phyloP scores from a whole-genome alignment of 1,140 invertebrate species.

The Sitophilus oryzae region DNA sequence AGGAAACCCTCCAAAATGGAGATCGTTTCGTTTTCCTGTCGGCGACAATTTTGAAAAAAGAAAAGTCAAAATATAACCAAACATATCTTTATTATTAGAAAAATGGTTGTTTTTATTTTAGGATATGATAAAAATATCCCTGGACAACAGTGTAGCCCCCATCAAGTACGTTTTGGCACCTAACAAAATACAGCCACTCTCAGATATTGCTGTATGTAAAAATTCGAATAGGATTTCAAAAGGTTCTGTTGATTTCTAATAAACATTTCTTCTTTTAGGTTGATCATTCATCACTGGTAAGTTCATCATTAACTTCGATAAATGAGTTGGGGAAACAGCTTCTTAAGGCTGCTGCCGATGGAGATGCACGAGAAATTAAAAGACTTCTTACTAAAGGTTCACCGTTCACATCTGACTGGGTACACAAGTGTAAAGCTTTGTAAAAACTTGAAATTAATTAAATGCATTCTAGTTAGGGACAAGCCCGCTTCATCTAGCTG shows the following conservation, averaged over 20 bases:
- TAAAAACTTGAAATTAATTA: neutral
- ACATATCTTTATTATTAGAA: constrained; percentile 15
- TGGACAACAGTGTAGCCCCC: constrained; percentile 22
- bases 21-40: constrained; percentile 36
- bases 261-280: constrained; percentile 25
- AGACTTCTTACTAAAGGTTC: constrained; percentile 80
- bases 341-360: constrained; percentile 69
- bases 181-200: constrained; percentile 16
- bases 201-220: constrained; percentile 6
- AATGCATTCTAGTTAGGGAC: constrained; percentile 65
- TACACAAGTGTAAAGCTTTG: constrained; percentile 40
- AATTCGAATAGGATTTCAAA: constrained; percentile 1
- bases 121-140: constrained; percentile 36
- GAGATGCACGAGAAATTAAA: constrained; percentile 69
- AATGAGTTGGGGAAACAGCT: constrained; percentile 76
- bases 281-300: constrained; percentile 18
- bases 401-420: constrained; percentile 90
- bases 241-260: constrained; percentile 6
- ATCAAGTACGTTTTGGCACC: constrained; percentile 28
- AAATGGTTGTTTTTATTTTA: constrained; percentile 28
- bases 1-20: constrained; percentile 43
- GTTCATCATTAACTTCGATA: constrained; percentile 23
- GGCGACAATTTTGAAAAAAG: constrained; percentile 24
- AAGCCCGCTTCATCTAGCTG: constrained; percentile 81
- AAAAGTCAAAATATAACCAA: constrained; percentile 20